These are phyloP conservation scores for Morpho achilles DNA, from an alignment of 2,888 invertebrate genomes.

Conservation along the genomic window DNA sequence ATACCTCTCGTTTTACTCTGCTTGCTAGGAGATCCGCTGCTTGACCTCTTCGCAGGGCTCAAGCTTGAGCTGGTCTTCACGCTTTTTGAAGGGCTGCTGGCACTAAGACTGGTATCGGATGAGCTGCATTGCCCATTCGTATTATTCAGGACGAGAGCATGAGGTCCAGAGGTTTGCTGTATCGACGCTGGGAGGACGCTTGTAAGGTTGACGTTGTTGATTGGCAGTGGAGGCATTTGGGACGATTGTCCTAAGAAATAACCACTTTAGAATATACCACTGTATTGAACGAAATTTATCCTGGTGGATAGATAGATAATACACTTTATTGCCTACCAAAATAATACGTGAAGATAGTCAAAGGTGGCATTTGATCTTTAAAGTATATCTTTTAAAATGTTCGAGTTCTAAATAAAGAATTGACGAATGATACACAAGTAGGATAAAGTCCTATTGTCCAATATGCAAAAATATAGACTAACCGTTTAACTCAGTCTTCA, in stretches of 20 bases:
- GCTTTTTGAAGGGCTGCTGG: slow-evolving; percentile 91
- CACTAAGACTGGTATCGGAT: slow-evolving; percentile 80
- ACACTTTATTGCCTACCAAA: no score
- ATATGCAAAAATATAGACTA: no score
- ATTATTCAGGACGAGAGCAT: slow-evolving; percentile 51
- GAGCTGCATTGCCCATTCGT: slow-evolving; percentile 72
- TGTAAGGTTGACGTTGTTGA: slow-evolving; percentile 65
- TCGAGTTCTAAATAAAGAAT: no score
- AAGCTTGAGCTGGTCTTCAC: slow-evolving; percentile 91
- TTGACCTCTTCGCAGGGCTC: slow-evolving; percentile 90
- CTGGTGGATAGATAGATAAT: no score
- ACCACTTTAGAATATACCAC: no score
- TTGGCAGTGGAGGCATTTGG: slow-evolving; percentile 42
- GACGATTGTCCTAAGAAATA: slow-evolving; percentile 44
- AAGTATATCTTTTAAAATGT: no score
- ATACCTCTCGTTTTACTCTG: slow-evolving; percentile 88
- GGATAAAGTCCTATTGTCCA: no score
- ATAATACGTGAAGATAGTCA: no score
- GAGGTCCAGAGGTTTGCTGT: slow-evolving; percentile 51
- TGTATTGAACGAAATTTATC: no score
- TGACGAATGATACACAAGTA: no score
- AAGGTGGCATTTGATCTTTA: no score
- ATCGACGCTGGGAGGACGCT: slow-evolving; percentile 52
- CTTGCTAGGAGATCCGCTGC: slow-evolving; percentile 90
- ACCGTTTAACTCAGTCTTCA: no score